A percentile compares a stretch with the other conserved stretches of the same genome.
phyloP scores from a whole-genome alignment of 2,888 invertebrate species.

The Pristionchus maxplancki region DNA sequence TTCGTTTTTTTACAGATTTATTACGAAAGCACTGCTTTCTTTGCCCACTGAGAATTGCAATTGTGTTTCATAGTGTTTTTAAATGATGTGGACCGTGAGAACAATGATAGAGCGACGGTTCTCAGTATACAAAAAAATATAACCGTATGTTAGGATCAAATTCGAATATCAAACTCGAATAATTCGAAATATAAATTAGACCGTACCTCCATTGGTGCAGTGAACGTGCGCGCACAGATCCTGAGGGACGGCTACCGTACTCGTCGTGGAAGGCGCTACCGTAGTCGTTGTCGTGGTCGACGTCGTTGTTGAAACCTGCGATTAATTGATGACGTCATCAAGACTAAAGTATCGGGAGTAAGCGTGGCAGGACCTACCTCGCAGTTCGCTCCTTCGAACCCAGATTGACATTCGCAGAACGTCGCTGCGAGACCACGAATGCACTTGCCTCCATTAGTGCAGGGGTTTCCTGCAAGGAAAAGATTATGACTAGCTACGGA shows the following conservation, averaged over 20 bases:
- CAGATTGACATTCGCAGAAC: slow-evolving; percentile 64
- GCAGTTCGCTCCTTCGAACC: slow-evolving; percentile 65
- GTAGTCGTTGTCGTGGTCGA: background rate
- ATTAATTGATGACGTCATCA: background rate
- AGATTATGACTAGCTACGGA: background rate
- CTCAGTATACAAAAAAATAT: too few species aligned
- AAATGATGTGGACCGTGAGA: too few species aligned
- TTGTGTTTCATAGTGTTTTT: too few species aligned
- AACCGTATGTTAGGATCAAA: too few species aligned
- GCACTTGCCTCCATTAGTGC: slow-evolving; percentile 43
- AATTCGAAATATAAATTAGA: background rate
- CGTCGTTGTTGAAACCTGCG: background rate
- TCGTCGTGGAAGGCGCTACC: background rate
- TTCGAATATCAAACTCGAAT: too few species aligned
- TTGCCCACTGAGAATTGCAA: too few species aligned
- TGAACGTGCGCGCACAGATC: slow-evolving; percentile 24
- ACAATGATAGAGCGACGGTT: too few species aligned
- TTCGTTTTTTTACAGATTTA: too few species aligned
- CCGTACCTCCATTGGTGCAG: slow-evolving; percentile 48
- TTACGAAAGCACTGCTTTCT: too few species aligned
- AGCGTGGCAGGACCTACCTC: slow-evolving; percentile 49
- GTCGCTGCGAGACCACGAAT: slow-evolving; percentile 54
- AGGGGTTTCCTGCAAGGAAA: slow-evolving; percentile 2
- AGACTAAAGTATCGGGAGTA: background rate
- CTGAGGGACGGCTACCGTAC: background rate